Evolutionary conservation across 2,797 vertebrate genomes (phyloP), one percentile per base, ranked within the genome.

Genomic region (Hypotaenidia philippensis): DNA sequence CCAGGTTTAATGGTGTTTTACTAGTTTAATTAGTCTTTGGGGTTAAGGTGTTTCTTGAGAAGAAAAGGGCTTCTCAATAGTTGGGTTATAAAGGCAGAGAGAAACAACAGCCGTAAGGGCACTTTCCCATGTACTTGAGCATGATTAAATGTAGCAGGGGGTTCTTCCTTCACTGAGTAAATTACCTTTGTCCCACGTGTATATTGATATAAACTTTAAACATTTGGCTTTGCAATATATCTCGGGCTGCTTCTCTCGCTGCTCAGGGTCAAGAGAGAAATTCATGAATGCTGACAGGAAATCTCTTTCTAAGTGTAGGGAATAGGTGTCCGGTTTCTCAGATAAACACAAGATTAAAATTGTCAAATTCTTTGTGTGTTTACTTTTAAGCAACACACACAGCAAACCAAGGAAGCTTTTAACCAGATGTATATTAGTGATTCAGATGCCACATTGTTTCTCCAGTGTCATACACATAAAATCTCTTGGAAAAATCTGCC

Each of bases 121-220:
- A 92, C 88, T 97, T 96, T 94, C 93, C 94, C 96, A 93, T 96
- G 96, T 96, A 96, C 95, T 93, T 94, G 92, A 96, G 87, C 71
- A 74, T 97, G 94, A 98, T 97, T 98, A 97, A 97, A 96, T 97
- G 94, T 96, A 96, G 97, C 29, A 80, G 96, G 91, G 94, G 80
- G 76, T 82, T 96, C 94, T 95, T 97, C 94, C 93, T 97, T 94
- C 74, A 60, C 91, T 80, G 92, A 97, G 96, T 96, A 97, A 97
- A 98, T 97, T 97, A 96, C 93, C 74, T 97, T 88, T 82, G 96
- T 98, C 97, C 96, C 94, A 79, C 31, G 83, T 97, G 97, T 94
- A 89, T 96, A 97, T 97, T 97, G 97, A 97, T 97, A 96, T 89
- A 96, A 97, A 97, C 95, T 96, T 95, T 96, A 95, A 92, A 93